A percentile compares a stretch with the other conserved stretches of the same genome.
phyloP scores from a whole-genome alignment of 2,113 vertebrate genomes.

The Tachycineta bicolor region DNA sequence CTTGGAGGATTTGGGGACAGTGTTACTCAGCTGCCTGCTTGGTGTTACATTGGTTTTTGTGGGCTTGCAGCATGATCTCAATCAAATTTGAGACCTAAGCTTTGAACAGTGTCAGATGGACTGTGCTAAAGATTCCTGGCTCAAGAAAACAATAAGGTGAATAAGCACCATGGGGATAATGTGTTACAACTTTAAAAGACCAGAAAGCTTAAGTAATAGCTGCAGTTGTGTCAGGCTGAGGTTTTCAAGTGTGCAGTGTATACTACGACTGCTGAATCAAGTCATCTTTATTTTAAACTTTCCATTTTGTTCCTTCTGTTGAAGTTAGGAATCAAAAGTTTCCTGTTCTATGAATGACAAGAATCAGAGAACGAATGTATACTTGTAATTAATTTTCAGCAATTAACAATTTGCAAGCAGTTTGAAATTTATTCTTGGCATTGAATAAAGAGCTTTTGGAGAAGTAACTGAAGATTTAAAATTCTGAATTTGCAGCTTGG shows the following conservation, averaged over 20 bases:
- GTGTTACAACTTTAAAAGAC: not conserved
- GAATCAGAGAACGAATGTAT: not conserved
- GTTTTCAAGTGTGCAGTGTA: not conserved
- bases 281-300: constrained; percentile 2
- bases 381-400: not conserved
- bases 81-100: not conserved
- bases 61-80: not conserved
- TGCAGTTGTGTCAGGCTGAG: not conserved
- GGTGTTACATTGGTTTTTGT: not conserved
- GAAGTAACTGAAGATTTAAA: not conserved
- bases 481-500: not conserved
- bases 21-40: not conserved
- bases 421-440: not conserved
- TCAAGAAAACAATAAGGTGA: not conserved
- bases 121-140: not conserved
- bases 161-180: not conserved
- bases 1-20: not conserved
- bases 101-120: not conserved
- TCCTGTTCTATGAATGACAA: not conserved
- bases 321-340: constrained; percentile 1
- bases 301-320: not conserved
- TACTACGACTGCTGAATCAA: not conserved
- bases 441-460: not conserved
- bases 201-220: not conserved
- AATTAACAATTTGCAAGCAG: not conserved